Evolutionary conservation across 2,113 vertebrate species (phyloP), one percentile per base, ranked within the genome.

Genomic region (Theristicus caerulescens): DNA sequence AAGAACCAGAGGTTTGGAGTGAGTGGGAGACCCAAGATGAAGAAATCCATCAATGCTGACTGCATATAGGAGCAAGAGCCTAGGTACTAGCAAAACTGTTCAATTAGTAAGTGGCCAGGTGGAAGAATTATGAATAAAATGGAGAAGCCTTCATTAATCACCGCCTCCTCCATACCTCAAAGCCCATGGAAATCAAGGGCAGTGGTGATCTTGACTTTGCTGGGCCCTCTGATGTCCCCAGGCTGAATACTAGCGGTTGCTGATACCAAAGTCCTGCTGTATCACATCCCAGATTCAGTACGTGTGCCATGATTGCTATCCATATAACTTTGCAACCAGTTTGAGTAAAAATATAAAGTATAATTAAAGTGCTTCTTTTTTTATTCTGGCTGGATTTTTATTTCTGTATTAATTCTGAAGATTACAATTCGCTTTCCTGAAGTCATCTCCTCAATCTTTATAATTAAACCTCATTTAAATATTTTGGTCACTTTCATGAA

Each of bases 391-490:
- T 93, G 67, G 47, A 65, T 91, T 94, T 81, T 86, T 88, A 65
- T 67, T 92, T 79, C 80, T 93, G 29, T 67, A 44, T 95, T 66
- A 87, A 73, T 92, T 90, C 18, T 32, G 47, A 81, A 94, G 47
- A 86, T 49, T 80, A 64, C 19, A 64, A 38, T 91, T 95, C 17
- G 6, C 34, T 95, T 93, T 86, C 65, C 52, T 80, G 51, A 95
- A 92, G 31, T 91, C 4, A 89, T 61, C n/a, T 84, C 32, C 54
- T 94, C 82, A 58, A 65, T 95, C 44, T 94, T 88, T 87, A 65
- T 82, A 94, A 93, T 94, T 94, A 94, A 96, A 86, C 9, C 19
- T 88, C 20, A 88, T 96, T 94, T 94, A 94, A 95, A 87, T 95
- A 94, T 85, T 95, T 95, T 85, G 82, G 85, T 72, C 91, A 94